phyloP scores from a whole-genome alignment of 2,113 vertebrate genomes.

The Otus sunia region DNA sequence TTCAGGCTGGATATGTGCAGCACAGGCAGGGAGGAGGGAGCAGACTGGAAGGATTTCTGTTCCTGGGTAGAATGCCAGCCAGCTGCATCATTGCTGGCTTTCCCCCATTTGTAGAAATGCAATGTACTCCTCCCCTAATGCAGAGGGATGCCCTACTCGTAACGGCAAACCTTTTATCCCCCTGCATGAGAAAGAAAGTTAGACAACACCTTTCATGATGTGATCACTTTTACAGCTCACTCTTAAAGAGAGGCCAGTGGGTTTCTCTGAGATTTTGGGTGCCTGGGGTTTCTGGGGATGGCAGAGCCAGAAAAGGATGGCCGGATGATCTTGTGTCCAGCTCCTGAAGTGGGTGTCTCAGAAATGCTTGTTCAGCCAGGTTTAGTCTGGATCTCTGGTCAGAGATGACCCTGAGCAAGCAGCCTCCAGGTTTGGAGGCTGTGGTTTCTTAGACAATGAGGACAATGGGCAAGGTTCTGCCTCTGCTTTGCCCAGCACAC shows the following conservation, averaged over 20 bases:
- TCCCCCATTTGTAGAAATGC: not conserved
- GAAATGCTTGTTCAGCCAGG: not conserved
- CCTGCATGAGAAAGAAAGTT: not conserved
- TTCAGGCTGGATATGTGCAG: not conserved
- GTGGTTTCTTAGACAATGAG: not conserved
- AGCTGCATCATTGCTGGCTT: not conserved
- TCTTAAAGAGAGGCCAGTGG: too few relatives aligned
- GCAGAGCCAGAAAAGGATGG: not conserved
- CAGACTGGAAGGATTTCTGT: not conserved
- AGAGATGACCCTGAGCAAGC: accelerated
- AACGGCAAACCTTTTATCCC: not conserved
- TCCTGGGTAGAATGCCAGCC: not conserved
- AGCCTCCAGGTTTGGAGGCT: not conserved
- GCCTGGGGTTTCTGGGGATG: not conserved
- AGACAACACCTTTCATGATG: not conserved
- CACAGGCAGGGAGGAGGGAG: not conserved
- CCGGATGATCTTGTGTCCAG: accelerated
- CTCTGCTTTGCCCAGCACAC: not conserved
- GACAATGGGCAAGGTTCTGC: not conserved
- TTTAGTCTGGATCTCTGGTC: not conserved
- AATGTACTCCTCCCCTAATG: not conserved
- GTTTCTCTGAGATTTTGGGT: not conserved
- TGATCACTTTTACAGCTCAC: not conserved
- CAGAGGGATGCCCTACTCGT: not conserved
- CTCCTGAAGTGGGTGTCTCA: not conserved